phyloP scores from a whole-genome alignment of 2,888 invertebrate genomes.

The Linnaemya vulpina region DNA sequence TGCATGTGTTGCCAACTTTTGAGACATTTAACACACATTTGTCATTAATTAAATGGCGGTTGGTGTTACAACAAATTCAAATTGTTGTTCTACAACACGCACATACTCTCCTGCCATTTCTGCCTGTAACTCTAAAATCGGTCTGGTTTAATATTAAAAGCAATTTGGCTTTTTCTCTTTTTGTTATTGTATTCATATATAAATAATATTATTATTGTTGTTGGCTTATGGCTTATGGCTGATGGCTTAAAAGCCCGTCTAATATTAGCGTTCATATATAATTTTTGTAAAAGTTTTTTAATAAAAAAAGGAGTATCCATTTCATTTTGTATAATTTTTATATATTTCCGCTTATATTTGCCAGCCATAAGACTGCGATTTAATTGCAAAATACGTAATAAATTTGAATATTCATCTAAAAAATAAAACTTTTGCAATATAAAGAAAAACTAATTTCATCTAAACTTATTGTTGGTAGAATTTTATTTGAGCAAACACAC shows the following conservation, averaged over 20 bases:
- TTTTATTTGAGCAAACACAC: not conserved
- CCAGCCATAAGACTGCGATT: slow-evolving; percentile 39
- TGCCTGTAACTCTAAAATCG: not conserved
- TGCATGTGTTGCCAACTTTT: slow-evolving; percentile 64
- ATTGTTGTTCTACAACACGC: slow-evolving; percentile 66
- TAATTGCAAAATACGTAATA: slow-evolving; percentile 62
- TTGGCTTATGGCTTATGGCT: not conserved
- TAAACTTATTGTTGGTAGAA: slow-evolving; percentile 45
- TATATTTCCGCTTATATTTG: slow-evolving; percentile 9
- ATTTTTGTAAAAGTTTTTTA: slow-evolving; percentile 59
- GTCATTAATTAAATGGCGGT: slow-evolving; percentile 74
- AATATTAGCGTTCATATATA: slow-evolving; percentile 32
- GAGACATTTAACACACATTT: slow-evolving; percentile 71
- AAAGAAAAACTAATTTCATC: slow-evolving; percentile 63
- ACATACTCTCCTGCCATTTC: slow-evolving; percentile 39
- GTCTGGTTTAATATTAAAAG: slow-evolving; percentile 19
- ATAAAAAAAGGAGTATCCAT: slow-evolving; percentile 16
- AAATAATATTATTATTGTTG: not conserved
- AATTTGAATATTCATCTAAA: slow-evolving; percentile 66
- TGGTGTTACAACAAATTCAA: slow-evolving; percentile 72
- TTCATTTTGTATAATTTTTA: slow-evolving; percentile 36
- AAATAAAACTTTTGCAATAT: slow-evolving; percentile 61
- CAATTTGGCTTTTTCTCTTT: slow-evolving; percentile 2
- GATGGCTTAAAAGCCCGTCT: not conserved
- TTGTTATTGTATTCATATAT: not conserved